Conservation (phyloP, 2,888 invertebrate species). For the Archips xylosteana region DNA sequence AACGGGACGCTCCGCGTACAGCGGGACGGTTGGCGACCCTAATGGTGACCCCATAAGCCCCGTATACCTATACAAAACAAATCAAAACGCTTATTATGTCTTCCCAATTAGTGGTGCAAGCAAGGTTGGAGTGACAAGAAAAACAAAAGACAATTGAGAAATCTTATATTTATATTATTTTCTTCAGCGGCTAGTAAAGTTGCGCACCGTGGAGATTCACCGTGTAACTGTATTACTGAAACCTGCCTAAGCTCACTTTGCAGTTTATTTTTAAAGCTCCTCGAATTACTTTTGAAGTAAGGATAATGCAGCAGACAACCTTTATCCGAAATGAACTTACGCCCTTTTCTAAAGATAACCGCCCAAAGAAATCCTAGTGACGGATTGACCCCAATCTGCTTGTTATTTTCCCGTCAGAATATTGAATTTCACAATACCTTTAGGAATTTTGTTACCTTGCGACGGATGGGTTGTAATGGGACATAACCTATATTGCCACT, state of each 20-base stretch:
- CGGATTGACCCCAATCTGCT: slow-evolving; percentile 17
- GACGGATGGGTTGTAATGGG: slow-evolving; percentile 11
- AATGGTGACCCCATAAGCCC: no score
- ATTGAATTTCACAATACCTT: slow-evolving; percentile 25
- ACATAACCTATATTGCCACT: slow-evolving; percentile 21
- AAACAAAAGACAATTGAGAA: not conserved
- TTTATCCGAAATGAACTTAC: slow-evolving; percentile 1
- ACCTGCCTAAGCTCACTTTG: not conserved
- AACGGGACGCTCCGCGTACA: no score
- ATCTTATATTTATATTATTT: not conserved
- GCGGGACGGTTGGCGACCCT: no score
- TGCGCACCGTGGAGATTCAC: not conserved
- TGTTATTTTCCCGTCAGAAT: slow-evolving; percentile 20
- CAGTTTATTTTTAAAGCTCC: slow-evolving; percentile 3
- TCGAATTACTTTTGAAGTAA: not conserved
- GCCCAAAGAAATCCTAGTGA: not conserved
- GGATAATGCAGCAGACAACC: not conserved
- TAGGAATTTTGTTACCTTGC: slow-evolving; percentile 21
- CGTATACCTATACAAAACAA: no score
- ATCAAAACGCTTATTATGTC: no score
- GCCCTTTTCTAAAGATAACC: not conserved
- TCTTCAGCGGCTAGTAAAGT: no score
- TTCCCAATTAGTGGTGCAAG: no score
- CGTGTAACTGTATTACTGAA: not conserved
- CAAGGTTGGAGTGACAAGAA: no score